Percentiles rank a stretch among this genome's conserved stretches.
Conservation (phyloP, 2,888 invertebrate genomes). For the Hypercompe scribonia region DNA sequence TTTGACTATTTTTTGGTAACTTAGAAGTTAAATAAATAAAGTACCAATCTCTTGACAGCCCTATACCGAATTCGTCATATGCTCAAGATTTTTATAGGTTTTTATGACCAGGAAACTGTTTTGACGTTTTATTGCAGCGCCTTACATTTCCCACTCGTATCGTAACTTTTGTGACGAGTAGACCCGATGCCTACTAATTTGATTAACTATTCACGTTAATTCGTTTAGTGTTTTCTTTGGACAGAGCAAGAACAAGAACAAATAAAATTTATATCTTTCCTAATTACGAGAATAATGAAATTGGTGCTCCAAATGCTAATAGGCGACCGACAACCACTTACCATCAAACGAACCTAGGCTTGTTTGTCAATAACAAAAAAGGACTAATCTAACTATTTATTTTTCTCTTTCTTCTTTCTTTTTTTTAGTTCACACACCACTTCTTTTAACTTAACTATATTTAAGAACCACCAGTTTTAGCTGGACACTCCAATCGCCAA, state of each 20-base stretch:
- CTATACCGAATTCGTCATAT: constrained; percentile 29
- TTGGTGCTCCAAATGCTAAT: neutral
- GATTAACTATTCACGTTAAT: constrained; percentile 42
- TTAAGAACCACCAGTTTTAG: neutral
- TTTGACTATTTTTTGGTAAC: too few species aligned
- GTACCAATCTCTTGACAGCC: constrained; percentile 26
- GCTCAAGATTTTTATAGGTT: constrained; percentile 40
- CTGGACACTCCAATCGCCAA: too few species aligned
- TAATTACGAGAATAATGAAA: constrained; percentile 4
- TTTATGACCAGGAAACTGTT: constrained; percentile 30
- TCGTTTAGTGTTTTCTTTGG: constrained; percentile 12
- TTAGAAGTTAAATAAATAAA: neutral
- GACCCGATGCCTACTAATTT: constrained; percentile 47
- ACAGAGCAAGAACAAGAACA: constrained; percentile 2
- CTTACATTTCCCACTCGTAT: constrained; percentile 30
- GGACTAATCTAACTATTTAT: neutral
- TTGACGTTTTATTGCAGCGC: constrained; percentile 42
- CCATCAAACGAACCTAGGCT: neutral
- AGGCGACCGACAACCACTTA: neutral
- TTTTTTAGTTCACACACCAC: neutral
- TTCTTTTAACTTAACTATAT: neutral
- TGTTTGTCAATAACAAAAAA: neutral
- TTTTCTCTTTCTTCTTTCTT: neutral
- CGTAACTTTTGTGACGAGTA: constrained; percentile 40
- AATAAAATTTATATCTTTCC: constrained; percentile 2